Base-by-base conservation (phyloP, 2,888 invertebrate species). In the Drosophila fungiperda region DNA sequence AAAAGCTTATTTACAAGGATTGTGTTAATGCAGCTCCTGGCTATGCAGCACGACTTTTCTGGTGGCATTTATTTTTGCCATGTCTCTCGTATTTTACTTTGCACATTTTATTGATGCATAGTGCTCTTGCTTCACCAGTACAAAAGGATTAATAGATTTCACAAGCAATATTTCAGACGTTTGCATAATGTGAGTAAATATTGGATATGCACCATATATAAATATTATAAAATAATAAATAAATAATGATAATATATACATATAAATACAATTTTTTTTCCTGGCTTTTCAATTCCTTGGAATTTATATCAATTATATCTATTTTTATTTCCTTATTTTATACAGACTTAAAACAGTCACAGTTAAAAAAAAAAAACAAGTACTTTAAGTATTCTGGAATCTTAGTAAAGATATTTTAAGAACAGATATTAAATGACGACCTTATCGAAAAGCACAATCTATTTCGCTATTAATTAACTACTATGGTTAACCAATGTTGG, bases 1-100 rank as follows among this genome's bases (percentile, higher is more conserved):
- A 78, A 84, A 84, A 78, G 86, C 83, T 87, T 86, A 85, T 84
- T 88, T 85, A 85, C 78, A 88, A 75, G 88, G 88, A 85, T 87
- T 80, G 74, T 73, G 74, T 83, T 87, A 84, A 84, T 85, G 83
- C 81, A 78, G 88, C 84, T 74, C 76, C 81, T 83, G 84, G 84
- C 88, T 73, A 84, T 84, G 84, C 84, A 84, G 84, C 86, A 87
- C 70, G 70, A 78, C 76, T 83, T 76, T 76, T 77, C 82, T 66
- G 82, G 82, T 64, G 71, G 52, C 73, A 68, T 75, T 73, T 69
- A 40, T 50, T 48, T n/a, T 38, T n/a, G 17, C 38, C n/a, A 36
- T 32, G 42, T 15, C 15, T n/a, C 38, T 42, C 38, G 35, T 26
- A 29, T 66, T 64, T 67, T 68, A 35, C 55, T 49, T 64, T 53